Base-by-base conservation (phyloP, 1,140 invertebrate species). In the Rhynchophorus ferrugineus region DNA sequence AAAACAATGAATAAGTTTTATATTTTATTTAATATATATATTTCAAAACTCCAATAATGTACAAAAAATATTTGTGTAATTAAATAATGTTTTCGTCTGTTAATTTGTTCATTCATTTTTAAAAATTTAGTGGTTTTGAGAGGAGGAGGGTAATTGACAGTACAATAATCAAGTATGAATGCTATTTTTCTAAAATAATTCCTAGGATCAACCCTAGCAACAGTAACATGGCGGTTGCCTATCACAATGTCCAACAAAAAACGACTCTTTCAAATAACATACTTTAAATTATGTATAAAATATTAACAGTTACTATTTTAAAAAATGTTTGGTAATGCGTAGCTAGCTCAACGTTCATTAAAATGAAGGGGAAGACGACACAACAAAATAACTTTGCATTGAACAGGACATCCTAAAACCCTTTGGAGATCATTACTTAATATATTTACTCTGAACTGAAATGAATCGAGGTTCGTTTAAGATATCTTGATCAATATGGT, bases 31-130 rank as follows among this genome's bases (percentile, higher is more conserved):
- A 67, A 71, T 71, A 70, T 70, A 70, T 72, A 72, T 72, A 71
- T 72, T 72, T 72, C 63, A 72, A 72, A 71, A 72, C 68, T 71
- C 70, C 71, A 72, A 71, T 72, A 72, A 72, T 72, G 71, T 72
- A 72, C 71, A 72, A 72, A 72, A 72, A 72, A 72, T 72, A 72
- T 71, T 66, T 71, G 70, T 71, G 69, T 72, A 70, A 71, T 72
- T 71, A 71, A 72, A 71, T 72, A 70, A 72, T 71, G 69, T 69
- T 67, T 69, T 67, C 64, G 66, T 67, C 62, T 68, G 65, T 68
- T 62, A 70, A 67, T 68, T 66, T 68, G 65, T 67, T 68, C 65
- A 66, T 49, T 39, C 35, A 43, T 48, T 42, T 65, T 48, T 64
- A 57, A 66, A 52, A 65, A 67, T 66, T 67, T 66, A 66, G 61